A percentile compares a stretch with the other conserved stretches of the same genome.
These are phyloP conservation scores for Eupithecia pulchellata DNA, from an alignment of 2,888 invertebrate species.

Conservation along the genomic window DNA sequence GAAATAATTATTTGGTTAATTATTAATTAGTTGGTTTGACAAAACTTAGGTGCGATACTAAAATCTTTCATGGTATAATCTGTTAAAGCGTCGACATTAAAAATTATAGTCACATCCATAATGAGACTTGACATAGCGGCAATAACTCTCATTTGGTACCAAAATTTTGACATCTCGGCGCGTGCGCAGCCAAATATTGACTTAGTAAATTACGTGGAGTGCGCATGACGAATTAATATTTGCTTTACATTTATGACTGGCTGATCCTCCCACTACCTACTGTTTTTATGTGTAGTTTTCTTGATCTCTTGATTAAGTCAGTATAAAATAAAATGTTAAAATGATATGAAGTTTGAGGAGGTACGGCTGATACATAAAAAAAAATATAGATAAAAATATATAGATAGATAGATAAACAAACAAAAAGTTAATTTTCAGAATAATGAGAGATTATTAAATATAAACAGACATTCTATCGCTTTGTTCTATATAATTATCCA, in stretches of 20 bases:
- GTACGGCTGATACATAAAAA: no score
- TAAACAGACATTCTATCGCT: no score
- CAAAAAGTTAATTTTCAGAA: no score
- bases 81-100: not conserved
- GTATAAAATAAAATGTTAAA: not conserved
- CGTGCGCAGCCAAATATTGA: conserved; percentile 22
- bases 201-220: conserved; percentile 1
- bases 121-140: not conserved
- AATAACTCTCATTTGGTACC: not conserved
- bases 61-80: no score
- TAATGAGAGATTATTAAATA: no score
- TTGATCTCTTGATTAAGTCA: not conserved
- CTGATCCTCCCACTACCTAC: not conserved
- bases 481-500: no score
- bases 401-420: no score
- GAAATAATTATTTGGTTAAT: no score
- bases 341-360: no score
- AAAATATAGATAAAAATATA: no score
- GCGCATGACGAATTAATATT: conserved; percentile 7
- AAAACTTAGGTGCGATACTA: no score
- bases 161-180: conserved; percentile 14
- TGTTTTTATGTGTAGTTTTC: not conserved
- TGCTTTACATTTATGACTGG: conserved; percentile 1
- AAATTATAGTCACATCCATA: not conserved
- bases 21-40: no score